Conservation (phyloP, 1,140 invertebrate species). For the Drosophila arizonae region DNA sequence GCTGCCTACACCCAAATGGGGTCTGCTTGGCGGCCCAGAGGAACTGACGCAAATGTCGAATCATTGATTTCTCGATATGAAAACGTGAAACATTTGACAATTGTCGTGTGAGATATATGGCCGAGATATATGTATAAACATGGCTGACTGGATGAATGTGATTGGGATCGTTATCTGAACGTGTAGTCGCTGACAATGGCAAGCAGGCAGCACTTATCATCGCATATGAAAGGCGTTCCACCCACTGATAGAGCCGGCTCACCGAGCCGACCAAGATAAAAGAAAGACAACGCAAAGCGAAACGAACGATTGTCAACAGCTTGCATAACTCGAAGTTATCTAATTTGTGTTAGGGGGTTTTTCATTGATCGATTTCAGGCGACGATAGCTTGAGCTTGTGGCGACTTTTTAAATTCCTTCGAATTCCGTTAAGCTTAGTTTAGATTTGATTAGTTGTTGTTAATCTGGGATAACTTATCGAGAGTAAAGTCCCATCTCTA, state of each 20-base stretch:
- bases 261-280: neutral
- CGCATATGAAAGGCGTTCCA: slow-evolving; percentile 1
- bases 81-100: slow-evolving; percentile 5
- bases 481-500: too few relatives aligned
- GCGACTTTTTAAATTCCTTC: too few relatives aligned
- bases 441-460: too few relatives aligned
- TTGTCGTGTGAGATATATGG: neutral
- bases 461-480: too few relatives aligned
- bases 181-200: neutral
- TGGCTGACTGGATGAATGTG: neutral
- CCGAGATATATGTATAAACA: neutral
- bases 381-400: too few relatives aligned
- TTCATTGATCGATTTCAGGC: neutral
- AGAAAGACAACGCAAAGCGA: neutral
- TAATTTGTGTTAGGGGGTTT: neutral
- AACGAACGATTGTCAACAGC: neutral
- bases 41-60: neutral
- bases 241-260: neutral
- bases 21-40: neutral
- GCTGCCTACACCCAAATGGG: neutral
- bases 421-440: too few relatives aligned
- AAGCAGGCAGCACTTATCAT: neutral
- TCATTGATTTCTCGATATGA: slow-evolving; percentile 5
- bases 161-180: slow-evolving; percentile 8
- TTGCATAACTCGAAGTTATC: neutral